Conservation (phyloP, 2,888 invertebrate genomes). For the Hypomecis atomaria region DNA sequence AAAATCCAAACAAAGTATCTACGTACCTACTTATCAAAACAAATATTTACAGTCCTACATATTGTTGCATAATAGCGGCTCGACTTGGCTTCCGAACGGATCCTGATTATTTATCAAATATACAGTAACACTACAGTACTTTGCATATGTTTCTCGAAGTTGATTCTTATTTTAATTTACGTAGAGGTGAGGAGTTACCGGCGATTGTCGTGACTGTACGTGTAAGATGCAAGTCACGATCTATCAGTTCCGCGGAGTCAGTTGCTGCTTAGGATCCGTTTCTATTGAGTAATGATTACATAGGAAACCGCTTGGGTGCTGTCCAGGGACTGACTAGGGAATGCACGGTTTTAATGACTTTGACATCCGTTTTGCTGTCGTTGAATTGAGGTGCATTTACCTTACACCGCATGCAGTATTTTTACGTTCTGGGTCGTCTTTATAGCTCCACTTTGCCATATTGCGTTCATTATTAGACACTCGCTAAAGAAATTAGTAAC, state of each 20-base stretch:
- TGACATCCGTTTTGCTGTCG: no score
- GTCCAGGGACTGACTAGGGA: background rate
- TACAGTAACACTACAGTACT: conserved; percentile 10
- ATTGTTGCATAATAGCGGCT: conserved; percentile 38
- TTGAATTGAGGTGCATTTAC: no score
- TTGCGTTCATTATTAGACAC: no score
- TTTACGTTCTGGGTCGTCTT: no score
- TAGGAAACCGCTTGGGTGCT: background rate
- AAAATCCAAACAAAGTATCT: background rate
- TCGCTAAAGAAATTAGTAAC: no score
- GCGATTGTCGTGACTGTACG: conserved; percentile 38
- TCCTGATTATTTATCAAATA: conserved; percentile 44
- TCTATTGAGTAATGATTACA: conserved; percentile 40
- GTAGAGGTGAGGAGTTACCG: background rate
- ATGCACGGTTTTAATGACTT: no score
- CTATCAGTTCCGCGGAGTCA: conserved; percentile 43
- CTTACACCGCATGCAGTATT: no score
- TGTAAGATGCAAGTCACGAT: conserved; percentile 64
- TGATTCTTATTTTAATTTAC: conserved; percentile 1
- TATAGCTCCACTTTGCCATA: no score
- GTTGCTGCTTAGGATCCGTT: conserved; percentile 36
- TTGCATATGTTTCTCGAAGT: background rate
- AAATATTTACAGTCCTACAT: conserved; percentile 8
- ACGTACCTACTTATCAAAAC: conserved; percentile 7
- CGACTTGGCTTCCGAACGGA: conserved; percentile 36